Base-by-base conservation (phyloP, 2,888 invertebrate genomes). In the Temnothorax rugatulus region DNA sequence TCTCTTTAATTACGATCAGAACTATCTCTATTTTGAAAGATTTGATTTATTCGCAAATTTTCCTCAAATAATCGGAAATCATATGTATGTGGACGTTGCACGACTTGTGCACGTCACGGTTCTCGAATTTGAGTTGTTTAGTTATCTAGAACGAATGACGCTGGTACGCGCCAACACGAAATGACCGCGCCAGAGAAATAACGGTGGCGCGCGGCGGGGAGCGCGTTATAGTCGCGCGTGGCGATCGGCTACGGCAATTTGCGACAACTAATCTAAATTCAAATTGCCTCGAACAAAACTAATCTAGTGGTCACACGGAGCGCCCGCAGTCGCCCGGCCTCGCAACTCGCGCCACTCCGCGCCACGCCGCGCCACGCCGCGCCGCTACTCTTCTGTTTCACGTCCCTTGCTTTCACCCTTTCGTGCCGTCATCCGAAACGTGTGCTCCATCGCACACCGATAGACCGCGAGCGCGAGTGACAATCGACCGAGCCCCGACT, bases 211-310 rank as follows among this genome's bases (percentile, higher is more conserved):
- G 76, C 11, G 85, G 41, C 75, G 74, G 73, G 76, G 54, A 74
- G 34, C 79, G 86, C 74, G 85, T 69, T 83, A 83, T 77, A 69
- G 71, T 71, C 75, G 85, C 86, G 84, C 86, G 84, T 83, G 87
- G 89, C 90, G 90, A 93, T 92, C 90, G 91, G 91, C 90, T 88
- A 89, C 89, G 91, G 91, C 93, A 93, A 94, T 94, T 93, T 93
- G 93, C 93, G 92, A 93, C 94, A 94, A 93, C 94, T 94, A 94
- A 94, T 94, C 93, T 94, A 94, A 94, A 94, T 94, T 94, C 94
- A 94, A 94, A 94, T 94, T 93, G 93, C 92, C 91, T 92, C 92
- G 92, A 93, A 94, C 94, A 94, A 94, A 94, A 94, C 94, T 94
- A 94, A 94, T 94, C 93, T 93, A 90, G 92, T 89, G 92, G 92